phyloP scores from a whole-genome alignment of 2,113 vertebrate genomes.

The Saiga tatarica region DNA sequence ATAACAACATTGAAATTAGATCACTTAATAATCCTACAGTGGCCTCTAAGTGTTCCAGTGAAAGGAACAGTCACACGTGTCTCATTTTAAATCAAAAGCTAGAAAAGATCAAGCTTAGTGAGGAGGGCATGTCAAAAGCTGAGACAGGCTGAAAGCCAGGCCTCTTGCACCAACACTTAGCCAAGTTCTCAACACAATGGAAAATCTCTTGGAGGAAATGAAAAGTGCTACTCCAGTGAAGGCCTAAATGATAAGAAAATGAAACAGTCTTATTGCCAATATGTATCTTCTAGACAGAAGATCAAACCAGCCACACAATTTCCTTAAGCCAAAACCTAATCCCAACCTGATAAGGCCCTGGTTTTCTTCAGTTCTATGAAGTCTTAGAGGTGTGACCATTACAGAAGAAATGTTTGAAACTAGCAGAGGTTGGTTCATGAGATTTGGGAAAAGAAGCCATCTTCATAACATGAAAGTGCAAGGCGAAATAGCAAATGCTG shows the following conservation, averaged over 20 bases:
- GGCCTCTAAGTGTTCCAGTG: not conserved
- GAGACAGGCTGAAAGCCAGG: not conserved
- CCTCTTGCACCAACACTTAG: not conserved
- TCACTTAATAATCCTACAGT: not conserved
- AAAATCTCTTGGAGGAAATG: not conserved
- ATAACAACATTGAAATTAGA: not conserved
- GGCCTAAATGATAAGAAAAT: not conserved
- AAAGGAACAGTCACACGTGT: not conserved
- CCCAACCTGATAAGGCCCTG: not conserved
- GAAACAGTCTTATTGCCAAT: not conserved
- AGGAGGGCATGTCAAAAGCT: not conserved
- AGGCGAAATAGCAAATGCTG: not conserved
- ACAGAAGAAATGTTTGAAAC: not conserved
- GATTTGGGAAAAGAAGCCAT: not conserved
- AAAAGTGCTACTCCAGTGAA: not conserved
- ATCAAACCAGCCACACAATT: not conserved
- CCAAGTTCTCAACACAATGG: not conserved
- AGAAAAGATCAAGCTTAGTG: not conserved
- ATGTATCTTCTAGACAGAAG: not conserved
- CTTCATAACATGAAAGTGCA: not conserved
- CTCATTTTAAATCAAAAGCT: not conserved
- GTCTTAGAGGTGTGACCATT: not conserved
- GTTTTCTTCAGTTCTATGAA: not conserved
- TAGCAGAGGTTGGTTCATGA: not conserved
- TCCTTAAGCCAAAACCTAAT: not conserved